Percentiles rank a stretch among this genome's conserved stretches.
Conservation (phyloP, 2,888 invertebrate species). For the Acanthacorydalis orientalis region DNA sequence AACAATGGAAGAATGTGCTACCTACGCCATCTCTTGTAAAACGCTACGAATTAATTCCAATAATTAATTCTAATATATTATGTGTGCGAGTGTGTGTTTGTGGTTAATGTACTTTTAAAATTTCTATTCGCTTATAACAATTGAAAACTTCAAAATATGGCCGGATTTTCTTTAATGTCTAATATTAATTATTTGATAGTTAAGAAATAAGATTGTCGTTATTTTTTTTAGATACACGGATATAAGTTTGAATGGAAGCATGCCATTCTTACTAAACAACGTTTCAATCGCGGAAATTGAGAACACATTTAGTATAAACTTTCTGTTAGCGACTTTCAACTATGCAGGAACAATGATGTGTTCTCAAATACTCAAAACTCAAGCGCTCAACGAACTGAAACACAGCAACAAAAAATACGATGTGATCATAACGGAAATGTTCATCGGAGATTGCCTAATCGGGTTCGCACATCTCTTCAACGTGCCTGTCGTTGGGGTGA, state of each 20-base stretch:
- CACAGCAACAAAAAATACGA: slow-evolving; percentile 11
- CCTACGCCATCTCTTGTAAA: no score
- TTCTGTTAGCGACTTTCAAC: not conserved
- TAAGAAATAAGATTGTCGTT: no score
- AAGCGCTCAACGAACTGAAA: slow-evolving; percentile 7
- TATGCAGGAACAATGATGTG: not conserved
- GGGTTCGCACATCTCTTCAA: slow-evolving; percentile 38
- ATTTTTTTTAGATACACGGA: not conserved
- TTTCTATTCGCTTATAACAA: no score
- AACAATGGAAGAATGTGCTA: no score
- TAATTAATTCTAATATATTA: no score
- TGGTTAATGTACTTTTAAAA: no score
- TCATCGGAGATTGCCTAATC: slow-evolving; percentile 40
- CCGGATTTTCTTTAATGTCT: no score
- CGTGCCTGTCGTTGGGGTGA: slow-evolving; percentile 36
- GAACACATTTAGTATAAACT: no score
- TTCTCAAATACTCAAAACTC: not conserved
- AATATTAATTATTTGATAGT: no score
- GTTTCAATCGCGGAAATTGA: not conserved
- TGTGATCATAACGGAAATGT: slow-evolving; percentile 37
- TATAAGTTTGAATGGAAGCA: not conserved
- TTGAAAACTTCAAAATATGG: no score
- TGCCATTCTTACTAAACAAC: not conserved
- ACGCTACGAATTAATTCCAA: no score
- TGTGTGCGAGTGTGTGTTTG: no score